A percentile compares a stretch with the other conserved stretches of the same genome.
These are phyloP conservation scores for Lucifuga dentata DNA, from an alignment of 2,113 vertebrate species.

Conservation along the genomic window DNA sequence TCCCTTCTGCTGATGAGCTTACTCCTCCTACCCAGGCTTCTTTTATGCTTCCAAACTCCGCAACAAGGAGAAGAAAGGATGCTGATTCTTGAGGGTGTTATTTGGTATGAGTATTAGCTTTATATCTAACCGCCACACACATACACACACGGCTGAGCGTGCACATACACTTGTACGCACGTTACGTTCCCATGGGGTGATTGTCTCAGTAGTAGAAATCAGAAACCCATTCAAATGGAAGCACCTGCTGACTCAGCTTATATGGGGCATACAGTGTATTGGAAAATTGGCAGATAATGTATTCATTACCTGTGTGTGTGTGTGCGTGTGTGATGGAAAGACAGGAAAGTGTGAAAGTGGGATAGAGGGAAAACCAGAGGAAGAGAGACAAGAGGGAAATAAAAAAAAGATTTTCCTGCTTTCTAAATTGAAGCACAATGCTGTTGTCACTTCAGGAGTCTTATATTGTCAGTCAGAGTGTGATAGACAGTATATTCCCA, in stretches of 20 bases:
- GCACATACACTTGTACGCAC: neutral
- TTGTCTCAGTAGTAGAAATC: constrained; percentile 57
- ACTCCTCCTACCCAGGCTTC: constrained; percentile 4
- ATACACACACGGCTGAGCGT: constrained; percentile 13
- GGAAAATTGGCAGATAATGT: constrained; percentile 56
- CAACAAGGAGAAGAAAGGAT: constrained; percentile 31
- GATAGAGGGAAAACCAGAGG: constrained; percentile 12
- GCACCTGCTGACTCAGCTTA: constrained; percentile 54
- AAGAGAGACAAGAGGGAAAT: neutral
- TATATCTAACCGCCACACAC: constrained; percentile 27
- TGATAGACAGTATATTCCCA: constrained; percentile 21
- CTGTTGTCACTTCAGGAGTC: constrained; percentile 33
- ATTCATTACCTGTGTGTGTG: neutral
- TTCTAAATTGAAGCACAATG: constrained; percentile 29
- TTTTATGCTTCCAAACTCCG: constrained; percentile 42
- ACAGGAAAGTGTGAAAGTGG: constrained; percentile 11
- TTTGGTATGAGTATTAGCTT: constrained; percentile 51
- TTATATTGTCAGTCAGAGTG: constrained; percentile 41
- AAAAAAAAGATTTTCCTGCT: constrained; percentile 9
- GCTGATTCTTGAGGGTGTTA: constrained; percentile 33
- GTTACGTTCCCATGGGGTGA: constrained; percentile 30
- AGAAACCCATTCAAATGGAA: constrained; percentile 59
- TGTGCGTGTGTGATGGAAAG: neutral
- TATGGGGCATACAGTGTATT: constrained; percentile 19
- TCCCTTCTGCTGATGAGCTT: constrained; percentile 11